Conservation (phyloP, 2,113 vertebrate genomes). For the Gallinago paraguaiae region DNA sequence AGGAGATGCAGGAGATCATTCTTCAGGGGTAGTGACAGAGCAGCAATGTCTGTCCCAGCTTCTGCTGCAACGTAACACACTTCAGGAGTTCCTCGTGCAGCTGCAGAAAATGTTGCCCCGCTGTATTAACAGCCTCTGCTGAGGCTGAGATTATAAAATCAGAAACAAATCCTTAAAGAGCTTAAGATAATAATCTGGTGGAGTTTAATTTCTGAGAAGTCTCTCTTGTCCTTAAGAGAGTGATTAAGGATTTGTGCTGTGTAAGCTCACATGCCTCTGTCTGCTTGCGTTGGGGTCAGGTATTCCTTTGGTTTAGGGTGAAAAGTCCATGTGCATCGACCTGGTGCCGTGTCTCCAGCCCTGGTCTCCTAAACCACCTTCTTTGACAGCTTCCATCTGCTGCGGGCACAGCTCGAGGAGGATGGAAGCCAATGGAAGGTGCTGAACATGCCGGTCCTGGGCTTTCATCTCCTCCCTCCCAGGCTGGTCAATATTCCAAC, state of each 20-base stretch:
- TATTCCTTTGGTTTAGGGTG: neutral
- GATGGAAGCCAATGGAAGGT: accelerated
- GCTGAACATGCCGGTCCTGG: neutral
- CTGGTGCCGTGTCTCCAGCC: neutral
- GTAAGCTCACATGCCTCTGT: neutral
- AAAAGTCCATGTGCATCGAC: neutral
- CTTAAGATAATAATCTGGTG: slow-evolving; percentile 15
- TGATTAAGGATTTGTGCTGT: neutral
- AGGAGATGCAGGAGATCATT: neutral
- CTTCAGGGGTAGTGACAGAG: neutral
- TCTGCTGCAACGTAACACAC: neutral
- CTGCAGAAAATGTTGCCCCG: neutral
- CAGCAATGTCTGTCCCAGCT: neutral
- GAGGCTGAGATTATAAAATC: neutral
- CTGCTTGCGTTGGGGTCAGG: neutral
- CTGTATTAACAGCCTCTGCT: neutral
- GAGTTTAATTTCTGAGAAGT: slow-evolving; percentile 24
- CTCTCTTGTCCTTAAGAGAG: neutral
- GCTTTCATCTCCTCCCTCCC: neutral
- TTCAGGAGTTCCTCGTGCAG: neutral
- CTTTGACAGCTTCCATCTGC: neutral
- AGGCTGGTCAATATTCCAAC: neutral
- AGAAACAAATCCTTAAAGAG: slow-evolving; percentile 39
- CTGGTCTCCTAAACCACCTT: neutral
- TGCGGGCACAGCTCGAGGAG: accelerated